Evolutionary conservation across 2,797 vertebrate genomes (phyloP).

Genomic region (Chelon labrosus): DNA sequence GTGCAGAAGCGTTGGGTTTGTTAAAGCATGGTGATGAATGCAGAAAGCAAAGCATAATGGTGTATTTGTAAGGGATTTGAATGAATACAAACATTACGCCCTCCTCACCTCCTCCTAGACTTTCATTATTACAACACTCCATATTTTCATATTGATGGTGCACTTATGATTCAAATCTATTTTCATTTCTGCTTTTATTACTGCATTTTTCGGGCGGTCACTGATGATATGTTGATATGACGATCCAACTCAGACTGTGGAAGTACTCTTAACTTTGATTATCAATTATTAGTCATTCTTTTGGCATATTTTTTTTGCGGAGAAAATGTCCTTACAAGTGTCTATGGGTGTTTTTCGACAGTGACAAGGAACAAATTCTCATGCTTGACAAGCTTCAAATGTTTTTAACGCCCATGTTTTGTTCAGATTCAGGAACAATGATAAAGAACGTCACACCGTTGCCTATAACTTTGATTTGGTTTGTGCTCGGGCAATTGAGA

Average conservation of each 20-base stretch:
- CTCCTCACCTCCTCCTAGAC: background rate
- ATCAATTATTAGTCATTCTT: too few relatives aligned
- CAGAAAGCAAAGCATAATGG: conserved; percentile 2
- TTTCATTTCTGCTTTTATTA: background rate
- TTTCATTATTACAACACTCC: background rate
- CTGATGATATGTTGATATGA: background rate
- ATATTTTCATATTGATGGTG: background rate
- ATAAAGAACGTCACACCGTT: too few relatives aligned
- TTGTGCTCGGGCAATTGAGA: too few relatives aligned
- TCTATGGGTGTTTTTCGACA: too few relatives aligned
- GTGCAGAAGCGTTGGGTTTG: background rate
- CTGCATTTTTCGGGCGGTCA: background rate
- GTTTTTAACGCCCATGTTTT: too few relatives aligned
- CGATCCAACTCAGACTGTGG: background rate
- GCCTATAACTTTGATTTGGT: too few relatives aligned
- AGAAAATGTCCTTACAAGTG: too few relatives aligned
- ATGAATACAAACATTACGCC: background rate
- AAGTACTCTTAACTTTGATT: too few relatives aligned
- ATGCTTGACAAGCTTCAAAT: too few relatives aligned
- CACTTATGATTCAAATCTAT: background rate
- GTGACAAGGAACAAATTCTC: too few relatives aligned
- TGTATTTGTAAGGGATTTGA: background rate
- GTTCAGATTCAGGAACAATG: too few relatives aligned
- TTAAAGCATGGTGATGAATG: conserved; percentile 30
- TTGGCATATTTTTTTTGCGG: too few relatives aligned